Conservation (phyloP, 2,888 invertebrate genomes). For the Ernsta delagoae region DNA sequence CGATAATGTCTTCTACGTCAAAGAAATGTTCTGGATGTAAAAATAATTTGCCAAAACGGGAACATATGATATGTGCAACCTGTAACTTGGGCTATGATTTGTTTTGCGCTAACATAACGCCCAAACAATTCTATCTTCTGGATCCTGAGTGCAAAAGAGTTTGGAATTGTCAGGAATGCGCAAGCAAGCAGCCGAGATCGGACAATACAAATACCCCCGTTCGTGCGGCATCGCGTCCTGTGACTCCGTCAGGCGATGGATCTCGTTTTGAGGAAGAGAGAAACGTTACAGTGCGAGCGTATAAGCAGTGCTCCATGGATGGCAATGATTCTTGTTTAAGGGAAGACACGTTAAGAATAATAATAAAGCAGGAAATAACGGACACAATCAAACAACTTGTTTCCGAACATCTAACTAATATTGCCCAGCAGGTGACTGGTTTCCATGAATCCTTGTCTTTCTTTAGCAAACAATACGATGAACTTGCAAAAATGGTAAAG, state of each 20-base stretch:
- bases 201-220: slow-evolving; percentile 38
- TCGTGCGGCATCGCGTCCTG: neutral
- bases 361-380: slow-evolving; percentile 21
- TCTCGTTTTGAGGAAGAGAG: neutral
- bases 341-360: slow-evolving; percentile 6
- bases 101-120: slow-evolving; percentile 33
- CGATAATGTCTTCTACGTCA: slow-evolving; percentile 10
- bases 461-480: slow-evolving; percentile 22
- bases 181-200: slow-evolving; percentile 33
- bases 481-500: slow-evolving; percentile 6
- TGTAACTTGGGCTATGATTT: slow-evolving; percentile 28
- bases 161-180: slow-evolving; percentile 37
- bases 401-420: slow-evolving; percentile 14
- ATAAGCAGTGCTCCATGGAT: slow-evolving; percentile 7
- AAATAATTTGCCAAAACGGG: slow-evolving; percentile 21
- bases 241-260: neutral
- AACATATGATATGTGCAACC: slow-evolving; percentile 23
- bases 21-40: too few relatives aligned
- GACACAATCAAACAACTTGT: slow-evolving; percentile 14
- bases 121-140: slow-evolving; percentile 33
- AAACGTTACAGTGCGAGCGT: neutral
- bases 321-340: neutral
- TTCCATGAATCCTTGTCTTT: slow-evolving; percentile 19
- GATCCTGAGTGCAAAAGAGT: slow-evolving; percentile 19
- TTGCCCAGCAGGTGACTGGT: slow-evolving; percentile 10